phyloP scores from a whole-genome alignment of 1,140 invertebrate species.

The Nomia melanderi region DNA sequence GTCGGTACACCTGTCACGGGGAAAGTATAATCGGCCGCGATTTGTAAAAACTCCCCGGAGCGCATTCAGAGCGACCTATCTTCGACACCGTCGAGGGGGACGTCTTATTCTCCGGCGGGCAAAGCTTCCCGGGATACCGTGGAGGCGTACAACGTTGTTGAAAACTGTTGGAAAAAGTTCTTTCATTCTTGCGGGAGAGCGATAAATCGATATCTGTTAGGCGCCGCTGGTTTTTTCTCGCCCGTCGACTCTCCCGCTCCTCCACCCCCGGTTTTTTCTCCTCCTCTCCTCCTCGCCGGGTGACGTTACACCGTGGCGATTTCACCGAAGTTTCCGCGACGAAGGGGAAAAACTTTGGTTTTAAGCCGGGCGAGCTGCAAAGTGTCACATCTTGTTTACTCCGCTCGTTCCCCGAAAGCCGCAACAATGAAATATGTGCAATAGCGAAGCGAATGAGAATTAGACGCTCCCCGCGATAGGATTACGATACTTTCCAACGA shows the following conservation, averaged over 20 bases:
- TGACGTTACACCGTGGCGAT: conserved; percentile 46
- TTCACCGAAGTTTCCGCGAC: conserved; percentile 35
- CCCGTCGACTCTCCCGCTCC: too few species aligned
- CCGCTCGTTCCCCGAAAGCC: background rate
- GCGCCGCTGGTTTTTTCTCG: conserved; percentile 12
- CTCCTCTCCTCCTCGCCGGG: background rate
- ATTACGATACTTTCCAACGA: background rate
- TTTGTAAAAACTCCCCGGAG: conserved; percentile 10
- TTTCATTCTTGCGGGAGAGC: conserved; percentile 15
- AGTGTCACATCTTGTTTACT: conserved; percentile 51
- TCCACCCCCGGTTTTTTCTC: conserved; percentile 5
- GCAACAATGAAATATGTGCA: conserved; percentile 5
- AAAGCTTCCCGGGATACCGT: background rate
- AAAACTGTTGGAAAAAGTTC: conserved; percentile 29
- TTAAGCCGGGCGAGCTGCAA: conserved; percentile 49
- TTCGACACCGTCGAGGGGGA: background rate
- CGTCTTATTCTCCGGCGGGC: background rate
- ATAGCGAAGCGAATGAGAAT: background rate
- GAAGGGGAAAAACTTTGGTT: conserved; percentile 51
- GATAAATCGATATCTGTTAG: conserved; percentile 48
- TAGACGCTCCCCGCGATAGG: background rate
- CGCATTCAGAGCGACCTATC: background rate
- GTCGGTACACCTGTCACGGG: background rate
- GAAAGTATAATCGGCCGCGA: background rate
- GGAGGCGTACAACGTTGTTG: conserved; percentile 6